Evolutionary conservation across 2,888 invertebrate species (phyloP).

Genomic region (Tryphoninae sp.): DNA sequence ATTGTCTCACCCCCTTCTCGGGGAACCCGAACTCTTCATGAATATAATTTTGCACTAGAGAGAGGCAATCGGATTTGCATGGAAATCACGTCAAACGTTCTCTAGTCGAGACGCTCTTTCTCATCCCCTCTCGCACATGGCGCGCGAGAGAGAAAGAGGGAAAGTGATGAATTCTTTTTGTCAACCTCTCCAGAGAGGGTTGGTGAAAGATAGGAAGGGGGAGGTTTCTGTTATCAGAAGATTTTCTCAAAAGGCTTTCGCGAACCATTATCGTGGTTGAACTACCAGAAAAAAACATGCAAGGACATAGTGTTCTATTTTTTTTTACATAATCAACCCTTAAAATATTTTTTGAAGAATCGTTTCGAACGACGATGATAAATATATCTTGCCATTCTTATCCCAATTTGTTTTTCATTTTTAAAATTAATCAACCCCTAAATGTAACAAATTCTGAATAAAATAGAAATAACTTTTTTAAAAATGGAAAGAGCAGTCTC

Average conservation of each 20-base stretch:
- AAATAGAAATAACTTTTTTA: no score
- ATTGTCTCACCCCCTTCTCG: neutral
- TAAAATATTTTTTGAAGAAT: no score
- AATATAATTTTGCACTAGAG: constrained; percentile 59
- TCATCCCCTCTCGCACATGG: constrained; percentile 14
- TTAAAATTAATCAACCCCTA: no score
- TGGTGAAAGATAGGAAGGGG: constrained; percentile 5
- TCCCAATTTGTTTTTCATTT: no score
- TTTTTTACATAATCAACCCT: no score
- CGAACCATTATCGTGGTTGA: neutral
- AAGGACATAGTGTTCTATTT: no score
- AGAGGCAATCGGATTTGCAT: constrained; percentile 65
- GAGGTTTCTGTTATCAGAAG: constrained; percentile 4
- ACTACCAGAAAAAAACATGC: neutral
- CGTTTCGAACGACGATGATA: no score
- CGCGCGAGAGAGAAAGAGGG: neutral
- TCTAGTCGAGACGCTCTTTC: constrained; percentile 25
- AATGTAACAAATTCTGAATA: no score
- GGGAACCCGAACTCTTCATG: constrained; percentile 45
- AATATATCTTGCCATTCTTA: no score
- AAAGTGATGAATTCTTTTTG: constrained; percentile 48
- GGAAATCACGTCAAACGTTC: constrained; percentile 64
- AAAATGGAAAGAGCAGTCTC: no score
- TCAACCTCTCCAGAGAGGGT: neutral
- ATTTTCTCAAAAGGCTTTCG: constrained; percentile 13